phyloP scores from a whole-genome alignment of 2,888 invertebrate species.

The Rotaria socialis region DNA sequence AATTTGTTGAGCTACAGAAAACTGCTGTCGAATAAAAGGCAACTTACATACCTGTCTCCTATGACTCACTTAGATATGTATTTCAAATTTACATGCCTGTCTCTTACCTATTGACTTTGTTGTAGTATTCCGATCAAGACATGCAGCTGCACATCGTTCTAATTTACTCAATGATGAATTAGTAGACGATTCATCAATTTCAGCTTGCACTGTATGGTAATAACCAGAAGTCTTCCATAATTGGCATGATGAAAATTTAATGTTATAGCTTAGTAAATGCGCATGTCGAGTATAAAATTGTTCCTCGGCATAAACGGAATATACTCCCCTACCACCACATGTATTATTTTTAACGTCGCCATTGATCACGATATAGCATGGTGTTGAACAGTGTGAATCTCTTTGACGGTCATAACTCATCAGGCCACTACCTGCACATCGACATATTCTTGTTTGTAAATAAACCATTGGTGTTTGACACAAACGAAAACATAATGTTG shows the following conservation, averaged over 20 bases:
- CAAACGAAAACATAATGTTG: not conserved
- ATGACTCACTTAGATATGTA: too few species aligned
- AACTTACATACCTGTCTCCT: too few species aligned
- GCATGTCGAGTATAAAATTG: not conserved
- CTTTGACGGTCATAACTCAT: not conserved
- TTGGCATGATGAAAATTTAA: not conserved
- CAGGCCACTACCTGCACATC: not conserved
- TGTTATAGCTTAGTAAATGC: not conserved
- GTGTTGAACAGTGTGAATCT: not conserved
- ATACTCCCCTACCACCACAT: not conserved
- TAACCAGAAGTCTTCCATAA: not conserved
- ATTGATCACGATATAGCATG: not conserved
- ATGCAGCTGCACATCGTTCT: not conserved
- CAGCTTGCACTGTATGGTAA: not conserved
- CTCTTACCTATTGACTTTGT: not conserved
- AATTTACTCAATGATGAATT: not conserved
- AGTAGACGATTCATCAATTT: not conserved
- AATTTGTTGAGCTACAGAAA: too few species aligned
- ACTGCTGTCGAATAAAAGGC: too few species aligned
- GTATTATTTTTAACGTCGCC: not conserved
- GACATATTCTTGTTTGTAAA: not conserved
- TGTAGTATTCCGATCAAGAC: not conserved
- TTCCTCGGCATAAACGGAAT: not conserved
- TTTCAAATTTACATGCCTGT: too few species aligned
- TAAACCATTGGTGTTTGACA: slow-evolving; percentile 5